Base-by-base conservation (phyloP, 2,888 invertebrate genomes). In the Kryphioiulus occultus region DNA sequence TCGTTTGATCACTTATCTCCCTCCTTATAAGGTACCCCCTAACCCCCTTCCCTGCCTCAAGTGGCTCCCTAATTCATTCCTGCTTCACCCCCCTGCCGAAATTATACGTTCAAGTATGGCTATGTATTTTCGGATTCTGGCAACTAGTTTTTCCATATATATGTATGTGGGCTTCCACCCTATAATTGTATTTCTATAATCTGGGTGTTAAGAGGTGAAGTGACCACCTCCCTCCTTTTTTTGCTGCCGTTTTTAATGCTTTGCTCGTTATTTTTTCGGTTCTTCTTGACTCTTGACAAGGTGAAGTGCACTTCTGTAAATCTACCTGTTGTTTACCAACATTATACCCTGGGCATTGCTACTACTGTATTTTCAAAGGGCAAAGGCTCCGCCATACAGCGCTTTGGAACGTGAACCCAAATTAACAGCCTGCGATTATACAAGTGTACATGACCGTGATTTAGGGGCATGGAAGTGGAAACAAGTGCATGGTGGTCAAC, bases 301-400 rank as follows among this genome's bases (percentile, higher is more conserved):
- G 78, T 78, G 78, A 78, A 78, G 78, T 78, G 78, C 78, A 78
- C 30, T 30, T 78, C 78, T 78, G 78, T 78, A 78, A 78, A 78
- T 78, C 78, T 78, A 78, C 78, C 78, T 78, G 78, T 78, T 78
- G 78, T 78, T 78, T 78, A 78, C 78, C 78, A 78, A 78, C 78
- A 78, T 78, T 78, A 78, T 30, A 78, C 78, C 78, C 78, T 15
- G 26, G 78, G 78, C 78, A 78, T 15, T 15, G 7, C 78, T 78
- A 78, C 78, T 78, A 78, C 78, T 78, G 78, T 78, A 78, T 78
- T 78, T 22, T 22, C 30, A 78, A 78, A 78, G 78, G 78, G 78
- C 78, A 78, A 78, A 78, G 78, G 78, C 78, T 26, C 30, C 59
- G 9, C 59, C 59, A 22, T 44, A 10, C 44, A 26, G 30, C 78